Evolutionary conservation across 1,140 invertebrate species (phyloP), one percentile per base, ranked within the genome.

Genomic region (Magallana gigas): DNA sequence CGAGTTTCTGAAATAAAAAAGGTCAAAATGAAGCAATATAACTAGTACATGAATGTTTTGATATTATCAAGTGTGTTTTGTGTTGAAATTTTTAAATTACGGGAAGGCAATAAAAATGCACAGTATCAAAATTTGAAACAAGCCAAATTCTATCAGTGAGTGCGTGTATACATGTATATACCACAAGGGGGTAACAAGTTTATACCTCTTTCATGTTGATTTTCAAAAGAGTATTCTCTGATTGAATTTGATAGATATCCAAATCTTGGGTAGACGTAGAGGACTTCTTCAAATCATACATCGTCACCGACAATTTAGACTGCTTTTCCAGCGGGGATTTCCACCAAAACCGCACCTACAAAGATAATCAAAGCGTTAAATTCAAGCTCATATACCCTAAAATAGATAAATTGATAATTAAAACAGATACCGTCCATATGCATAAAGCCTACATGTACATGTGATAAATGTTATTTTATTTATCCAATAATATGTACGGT

Each of bases 201-300:
- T 56, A 88, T 88, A 92, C 92, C 88, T 88, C 90, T 76, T 84
- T 87, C 12, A 92, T 76, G 11, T 90, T 90, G 64, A 91, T 90
- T 62, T 91, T 90, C 12, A 92, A 68, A n/a, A 87, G 58, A 23
- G 80, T 85, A 82, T 92, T 92, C 80, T 92, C 91, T 56, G 89
- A 86, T 1, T 90, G 89, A 8, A 91, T 60, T 48, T 90, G 89
- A n/a, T 59, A 90, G 85, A 92, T 88, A 83, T 92, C 91, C 58
- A 92, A 88, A 56, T 91, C 90, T 9, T 88, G 23, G 16, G 88
- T 92, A 88, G 29, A 86, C 18, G 7, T 18, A 23, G 36, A 84
- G 4, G 85, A 57, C 16, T 71, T 80, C 14, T 71, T 62, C n/a
- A 64, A 83, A 1, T 85, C 85, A 56, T 86, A 89, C 36, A 59